Conservation (phyloP, 2,888 invertebrate genomes). For the Dioctria rufipes region DNA sequence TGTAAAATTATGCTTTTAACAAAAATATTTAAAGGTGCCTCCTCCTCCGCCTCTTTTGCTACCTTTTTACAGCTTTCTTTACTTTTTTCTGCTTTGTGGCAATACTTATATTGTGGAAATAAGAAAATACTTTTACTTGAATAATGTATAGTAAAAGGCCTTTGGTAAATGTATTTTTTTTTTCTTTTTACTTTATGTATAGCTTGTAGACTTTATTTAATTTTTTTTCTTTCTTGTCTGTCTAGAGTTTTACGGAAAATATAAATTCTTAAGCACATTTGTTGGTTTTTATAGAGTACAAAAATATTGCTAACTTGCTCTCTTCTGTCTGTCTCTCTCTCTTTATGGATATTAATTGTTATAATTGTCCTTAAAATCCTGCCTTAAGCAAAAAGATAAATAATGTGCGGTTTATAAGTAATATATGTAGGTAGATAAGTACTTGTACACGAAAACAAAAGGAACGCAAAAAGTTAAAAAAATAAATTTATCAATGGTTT, state of each 20-base stretch:
- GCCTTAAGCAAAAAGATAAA: conserved; percentile 25
- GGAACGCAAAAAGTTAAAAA: neutral
- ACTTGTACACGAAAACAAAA: conserved; percentile 10
- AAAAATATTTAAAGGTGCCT: conserved; percentile 44
- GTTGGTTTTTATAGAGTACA: conserved; percentile 17
- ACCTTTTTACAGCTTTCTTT: neutral
- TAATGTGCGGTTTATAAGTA: neutral
- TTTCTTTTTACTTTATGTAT: neutral
- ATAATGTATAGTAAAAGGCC: conserved; percentile 58
- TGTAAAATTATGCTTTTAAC: conserved; percentile 14
- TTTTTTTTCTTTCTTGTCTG: conserved; percentile 9
- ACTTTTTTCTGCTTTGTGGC: neutral
- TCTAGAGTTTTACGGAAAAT: conserved; percentile 26
- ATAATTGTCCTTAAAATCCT: neutral
- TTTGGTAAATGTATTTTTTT: conserved; percentile 54
- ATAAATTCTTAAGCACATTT: conserved; percentile 30
- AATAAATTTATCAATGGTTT: too few relatives aligned
- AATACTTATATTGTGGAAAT: conserved; percentile 39
- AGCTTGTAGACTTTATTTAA: neutral
- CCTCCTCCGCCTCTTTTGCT: neutral
- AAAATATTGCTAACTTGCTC: neutral
- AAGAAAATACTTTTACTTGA: conserved; percentile 47
- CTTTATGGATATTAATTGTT: neutral
- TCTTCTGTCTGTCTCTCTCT: neutral
- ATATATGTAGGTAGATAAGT: neutral